phyloP scores from a whole-genome alignment of 2,113 vertebrate genomes.

The Euleptes europaea region DNA sequence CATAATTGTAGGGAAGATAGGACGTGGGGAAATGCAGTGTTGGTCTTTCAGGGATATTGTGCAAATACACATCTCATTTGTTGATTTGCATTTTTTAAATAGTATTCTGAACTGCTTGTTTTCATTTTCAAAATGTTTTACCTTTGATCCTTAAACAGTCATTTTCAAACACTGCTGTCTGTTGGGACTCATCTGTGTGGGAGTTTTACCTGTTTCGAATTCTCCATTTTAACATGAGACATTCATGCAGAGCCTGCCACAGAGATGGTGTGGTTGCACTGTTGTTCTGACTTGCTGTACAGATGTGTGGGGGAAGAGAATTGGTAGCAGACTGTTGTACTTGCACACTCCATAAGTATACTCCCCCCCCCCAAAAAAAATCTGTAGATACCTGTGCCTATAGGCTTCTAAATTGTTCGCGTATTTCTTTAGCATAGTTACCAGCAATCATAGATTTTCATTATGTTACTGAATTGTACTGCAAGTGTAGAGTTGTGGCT shows the following conservation, averaged over 20 bases:
- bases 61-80: not conserved
- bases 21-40: not conserved
- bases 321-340: not conserved
- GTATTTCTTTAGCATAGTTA: not conserved
- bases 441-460: not conserved
- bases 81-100: not conserved
- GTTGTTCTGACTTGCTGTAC: not conserved
- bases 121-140: not conserved
- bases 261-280: not conserved
- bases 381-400: not conserved
- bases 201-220: not conserved
- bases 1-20: not conserved
- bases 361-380: too few species aligned
- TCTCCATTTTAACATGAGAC: not conserved
- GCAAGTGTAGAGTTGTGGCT: not conserved
- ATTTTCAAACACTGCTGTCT: conserved; percentile 7
- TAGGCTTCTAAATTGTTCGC: not conserved
- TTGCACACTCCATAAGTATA: not conserved
- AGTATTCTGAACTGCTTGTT: not conserved
- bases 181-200: not conserved
- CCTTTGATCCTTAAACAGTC: not conserved
- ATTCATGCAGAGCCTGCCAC: not conserved
- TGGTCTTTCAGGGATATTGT: not conserved
- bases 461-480: not conserved
- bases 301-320: not conserved